Evolutionary conservation across 1,140 invertebrate species (phyloP), one percentile per base, ranked within the genome.

Genomic region (Drosophila tani): DNA sequence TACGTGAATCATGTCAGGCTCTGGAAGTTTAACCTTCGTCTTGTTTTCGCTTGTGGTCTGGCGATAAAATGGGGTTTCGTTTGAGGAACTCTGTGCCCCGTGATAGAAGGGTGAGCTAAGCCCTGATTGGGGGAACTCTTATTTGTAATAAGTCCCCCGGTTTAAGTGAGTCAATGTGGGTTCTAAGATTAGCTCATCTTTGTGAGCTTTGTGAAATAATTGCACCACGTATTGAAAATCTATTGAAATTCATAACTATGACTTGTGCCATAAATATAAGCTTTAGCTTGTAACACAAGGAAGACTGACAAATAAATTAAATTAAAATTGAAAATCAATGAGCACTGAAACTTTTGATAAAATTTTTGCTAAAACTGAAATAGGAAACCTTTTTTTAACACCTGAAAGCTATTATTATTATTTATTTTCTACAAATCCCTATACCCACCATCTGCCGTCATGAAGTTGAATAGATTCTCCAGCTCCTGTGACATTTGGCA

Each of bases 401-500:
- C 21, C n/a, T 12, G 3, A 58, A 6, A 3, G 1, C 2, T 3
- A 45, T 17, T 45, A 17, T 45, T 17, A 2, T 9, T 19, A 45
- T 11, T 19, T 9, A 5, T 15, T 24, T 17, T 9, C 2, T 29
- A 3, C 14, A 12, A 40, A 14, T 38, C 6, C 21, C 17, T 3
- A 17, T 45, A 92, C 93, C 93, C 81, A 95, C 95, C 94, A 86
- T 95, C 94, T 11, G 94, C 94, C 27, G 96, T 97, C 96, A 98
- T 98, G 74, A 95, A 94, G 71, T 96, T 96, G 77, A 99, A 97
- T 14, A 99, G 95, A 32, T 95, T 94, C 93, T 98, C 97, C 49
- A 99, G 94, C 81, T 98, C 96, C 14, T 96, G 95, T 77, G 96
- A 97, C 65, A 99, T 95, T 75, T 96, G 95, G 66, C 96, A 94